A percentile compares a stretch with the other conserved stretches of the same genome.
phyloP scores from a whole-genome alignment of 2,797 vertebrate species.

The Sternarchorhynchus goeldii region DNA sequence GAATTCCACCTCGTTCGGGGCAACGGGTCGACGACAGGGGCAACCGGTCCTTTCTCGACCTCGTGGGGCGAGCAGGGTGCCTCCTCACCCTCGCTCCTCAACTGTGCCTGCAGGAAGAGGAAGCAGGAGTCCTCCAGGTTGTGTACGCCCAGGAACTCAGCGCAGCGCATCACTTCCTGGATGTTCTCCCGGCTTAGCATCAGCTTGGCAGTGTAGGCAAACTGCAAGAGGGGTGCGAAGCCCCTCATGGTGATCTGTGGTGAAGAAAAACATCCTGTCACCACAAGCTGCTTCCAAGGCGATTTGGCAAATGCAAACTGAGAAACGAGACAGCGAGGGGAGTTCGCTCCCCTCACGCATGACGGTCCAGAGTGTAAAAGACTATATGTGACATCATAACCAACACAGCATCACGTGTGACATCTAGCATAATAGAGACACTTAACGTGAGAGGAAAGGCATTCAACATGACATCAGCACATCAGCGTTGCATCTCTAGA shows the following conservation, averaged over 20 bases:
- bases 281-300: not conserved
- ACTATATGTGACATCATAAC: not conserved
- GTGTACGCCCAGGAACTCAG: slow-evolving; percentile 90
- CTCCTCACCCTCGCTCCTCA: slow-evolving; percentile 82
- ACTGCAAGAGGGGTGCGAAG: slow-evolving; percentile 92
- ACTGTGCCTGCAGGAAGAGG: slow-evolving; percentile 89
- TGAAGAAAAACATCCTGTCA: slow-evolving; percentile 44
- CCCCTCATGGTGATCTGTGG: slow-evolving; percentile 90
- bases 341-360: not conserved
- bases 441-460: not conserved
- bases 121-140: slow-evolving; percentile 96
- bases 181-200: slow-evolving; percentile 92
- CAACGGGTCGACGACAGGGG: slow-evolving; percentile 69
- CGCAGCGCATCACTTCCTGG: slow-evolving; percentile 92
- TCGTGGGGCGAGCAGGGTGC: slow-evolving; percentile 59
- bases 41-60: not conserved
- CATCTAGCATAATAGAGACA: not conserved
- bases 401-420: not conserved
- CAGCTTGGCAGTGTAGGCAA: slow-evolving; percentile 96
- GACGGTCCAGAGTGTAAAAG: not conserved
- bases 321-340: not conserved
- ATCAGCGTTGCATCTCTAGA: not conserved
- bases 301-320: slow-evolving; percentile 9
- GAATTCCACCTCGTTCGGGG: slow-evolving; percentile 73
- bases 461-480: not conserved